A percentile compares a stretch with the other conserved stretches of the same genome.
These are phyloP conservation scores for Eupithecia vulgata DNA, from an alignment of 2,888 invertebrate genomes.

Conservation along the genomic window DNA sequence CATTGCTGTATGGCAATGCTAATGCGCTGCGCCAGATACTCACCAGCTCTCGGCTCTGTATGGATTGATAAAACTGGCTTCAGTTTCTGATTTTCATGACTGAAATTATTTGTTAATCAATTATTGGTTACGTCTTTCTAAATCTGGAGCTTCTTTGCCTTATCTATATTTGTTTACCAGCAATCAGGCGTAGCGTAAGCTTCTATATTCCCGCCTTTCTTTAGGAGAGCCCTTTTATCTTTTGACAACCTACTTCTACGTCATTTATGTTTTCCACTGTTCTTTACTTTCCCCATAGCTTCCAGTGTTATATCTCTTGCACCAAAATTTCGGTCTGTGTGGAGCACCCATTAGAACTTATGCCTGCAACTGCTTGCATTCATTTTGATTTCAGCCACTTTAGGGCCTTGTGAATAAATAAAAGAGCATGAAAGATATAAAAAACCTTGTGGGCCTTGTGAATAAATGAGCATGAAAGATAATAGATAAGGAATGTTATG, in stretches of 20 bases:
- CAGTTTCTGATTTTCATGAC: neutral
- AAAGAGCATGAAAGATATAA: neutral
- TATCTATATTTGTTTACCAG: neutral
- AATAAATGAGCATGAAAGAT: neutral
- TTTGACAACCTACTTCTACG: neutral
- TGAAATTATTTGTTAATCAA: no score
- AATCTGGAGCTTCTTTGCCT: neutral
- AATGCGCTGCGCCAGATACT: no score
- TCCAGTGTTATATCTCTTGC: neutral
- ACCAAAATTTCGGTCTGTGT: neutral
- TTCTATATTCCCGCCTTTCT: neutral
- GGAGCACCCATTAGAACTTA: neutral
- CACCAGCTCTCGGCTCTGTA: neutral
- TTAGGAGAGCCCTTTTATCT: neutral
- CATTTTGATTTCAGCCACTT: neutral
- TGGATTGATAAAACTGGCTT: neutral
- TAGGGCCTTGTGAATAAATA: neutral
- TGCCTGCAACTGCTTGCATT: neutral
- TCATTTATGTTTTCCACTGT: neutral
- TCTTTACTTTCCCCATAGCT: neutral
- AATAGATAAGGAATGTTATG: neutral
- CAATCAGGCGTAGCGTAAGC: neutral
- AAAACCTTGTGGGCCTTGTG: no score
- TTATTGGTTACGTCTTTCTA: neutral
- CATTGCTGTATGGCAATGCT: no score